Evolutionary conservation across 2,113 vertebrate genomes (phyloP).

Genomic region (Alces alces): DNA sequence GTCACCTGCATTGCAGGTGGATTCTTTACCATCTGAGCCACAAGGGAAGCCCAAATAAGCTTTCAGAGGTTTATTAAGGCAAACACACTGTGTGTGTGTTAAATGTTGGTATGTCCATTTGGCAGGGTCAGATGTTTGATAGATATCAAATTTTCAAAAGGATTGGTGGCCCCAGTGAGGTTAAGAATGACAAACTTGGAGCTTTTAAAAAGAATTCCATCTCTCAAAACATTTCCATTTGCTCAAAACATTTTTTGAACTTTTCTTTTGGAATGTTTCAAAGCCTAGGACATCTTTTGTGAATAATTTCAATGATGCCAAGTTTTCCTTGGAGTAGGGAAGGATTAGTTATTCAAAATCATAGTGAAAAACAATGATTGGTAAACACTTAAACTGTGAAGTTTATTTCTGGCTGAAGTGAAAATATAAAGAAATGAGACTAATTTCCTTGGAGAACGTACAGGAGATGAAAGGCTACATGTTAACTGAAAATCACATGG

Average conservation of each 20-base stretch:
- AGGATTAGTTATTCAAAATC: background rate
- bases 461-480: background rate
- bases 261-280: background rate
- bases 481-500: background rate
- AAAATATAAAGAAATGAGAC: background rate
- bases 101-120: background rate
- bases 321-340: background rate
- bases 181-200: background rate
- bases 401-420: background rate
- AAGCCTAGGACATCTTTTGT: background rate
- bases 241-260: background rate
- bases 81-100: background rate
- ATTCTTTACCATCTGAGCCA: background rate
- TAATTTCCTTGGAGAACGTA: background rate
- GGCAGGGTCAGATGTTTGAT: background rate
- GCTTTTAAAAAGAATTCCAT: background rate
- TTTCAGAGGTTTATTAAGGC: background rate
- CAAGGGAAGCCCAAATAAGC: background rate
- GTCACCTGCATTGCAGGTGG: background rate
- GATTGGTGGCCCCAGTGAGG: background rate
- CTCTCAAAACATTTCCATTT: slow-evolving; percentile 17
- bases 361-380: background rate
- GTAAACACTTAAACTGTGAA: background rate
- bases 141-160: background rate
- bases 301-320: background rate